Evolutionary conservation across 2,797 vertebrate genomes (phyloP), one percentile per base, ranked within the genome.

Genomic region (Toxotes lorentzi): DNA sequence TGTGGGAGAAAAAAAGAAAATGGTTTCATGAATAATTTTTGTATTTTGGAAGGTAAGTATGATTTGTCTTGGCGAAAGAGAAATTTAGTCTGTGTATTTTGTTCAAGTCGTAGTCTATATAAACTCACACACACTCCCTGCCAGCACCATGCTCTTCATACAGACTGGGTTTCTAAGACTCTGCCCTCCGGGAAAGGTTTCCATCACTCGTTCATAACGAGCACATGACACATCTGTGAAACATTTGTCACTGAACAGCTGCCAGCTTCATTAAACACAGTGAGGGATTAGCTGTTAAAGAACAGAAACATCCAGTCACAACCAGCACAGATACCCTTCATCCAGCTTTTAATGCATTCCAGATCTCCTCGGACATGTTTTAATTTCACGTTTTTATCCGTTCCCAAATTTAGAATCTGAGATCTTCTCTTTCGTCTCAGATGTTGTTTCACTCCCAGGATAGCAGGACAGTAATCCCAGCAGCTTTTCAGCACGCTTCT

Each of bases 211-310:
- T 50, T 60, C 66, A 57, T 24, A 71, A 62, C 11, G 7, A 76
- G 69, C 21, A 23, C 27, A 57, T 67, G 72, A 80, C 82, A 81
- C 85, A 87, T 83, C 56, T 76, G 81, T 61, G 32, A 84, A 80
- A 62, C 81, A 85, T 80, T 66, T 40, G 32, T 7, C 53, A 27
- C 30, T 77, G 60, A 84, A 12, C 24, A 27, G 45, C 53, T 57
- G 74, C 72, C 81, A 76, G 59, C 64, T 73, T 79, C 69, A 67
- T 73, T 66, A 50, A 62, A 72, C 50, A 56, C 54, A 34, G 8
- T 7, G 35, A 73, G 27, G 45, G 19, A 77, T 69, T 45, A 57
- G 16, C 53, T n/a, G 16, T 56, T 57, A 23, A 66, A 74, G 32
- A 71, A 17, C 50, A 75, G 76, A 66, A n/a, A 50, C 13, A 14